Conservation (phyloP, 1,140 invertebrate species). For the Globodera rostochiensis region DNA sequence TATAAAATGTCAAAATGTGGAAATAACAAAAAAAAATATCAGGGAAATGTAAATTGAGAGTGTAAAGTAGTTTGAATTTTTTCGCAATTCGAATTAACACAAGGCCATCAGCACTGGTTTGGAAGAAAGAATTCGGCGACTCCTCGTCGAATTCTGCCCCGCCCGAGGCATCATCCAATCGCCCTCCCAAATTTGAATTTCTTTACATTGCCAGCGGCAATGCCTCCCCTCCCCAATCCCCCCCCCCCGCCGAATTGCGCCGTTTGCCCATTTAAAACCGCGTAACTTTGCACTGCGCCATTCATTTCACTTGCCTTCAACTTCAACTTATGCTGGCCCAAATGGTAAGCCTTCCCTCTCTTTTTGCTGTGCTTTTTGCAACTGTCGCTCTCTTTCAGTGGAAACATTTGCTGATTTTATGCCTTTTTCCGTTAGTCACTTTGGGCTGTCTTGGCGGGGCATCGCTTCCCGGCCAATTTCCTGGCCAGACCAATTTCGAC, state of each 20-base stretch:
- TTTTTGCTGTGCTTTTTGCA: neutral
- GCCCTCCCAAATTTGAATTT: neutral
- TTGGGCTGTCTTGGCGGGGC: slow-evolving; percentile 1
- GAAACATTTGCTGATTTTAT: slow-evolving; percentile 1
- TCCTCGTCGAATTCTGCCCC: neutral
- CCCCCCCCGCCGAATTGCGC: neutral
- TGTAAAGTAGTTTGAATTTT: too few relatives aligned
- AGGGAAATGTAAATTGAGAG: too few relatives aligned
- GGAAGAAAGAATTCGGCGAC: neutral
- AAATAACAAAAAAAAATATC: too few relatives aligned
- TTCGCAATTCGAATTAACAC: too few relatives aligned
- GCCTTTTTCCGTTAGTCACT: neutral
- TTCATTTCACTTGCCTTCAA: neutral
- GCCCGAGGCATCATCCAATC: neutral
- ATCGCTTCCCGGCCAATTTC: slow-evolving; percentile 8
- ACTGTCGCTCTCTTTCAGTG: neutral
- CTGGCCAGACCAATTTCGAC: slow-evolving; percentile 2
- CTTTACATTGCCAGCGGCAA: neutral
- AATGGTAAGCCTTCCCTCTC: neutral
- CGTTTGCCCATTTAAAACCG: neutral
- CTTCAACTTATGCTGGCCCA: neutral
- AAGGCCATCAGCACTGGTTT: neutral
- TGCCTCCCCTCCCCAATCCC: neutral
- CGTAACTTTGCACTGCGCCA: neutral
- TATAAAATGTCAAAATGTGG: too few relatives aligned